Base-by-base conservation (phyloP, 1,140 invertebrate species). In the Zaprionus ghesquierei region DNA sequence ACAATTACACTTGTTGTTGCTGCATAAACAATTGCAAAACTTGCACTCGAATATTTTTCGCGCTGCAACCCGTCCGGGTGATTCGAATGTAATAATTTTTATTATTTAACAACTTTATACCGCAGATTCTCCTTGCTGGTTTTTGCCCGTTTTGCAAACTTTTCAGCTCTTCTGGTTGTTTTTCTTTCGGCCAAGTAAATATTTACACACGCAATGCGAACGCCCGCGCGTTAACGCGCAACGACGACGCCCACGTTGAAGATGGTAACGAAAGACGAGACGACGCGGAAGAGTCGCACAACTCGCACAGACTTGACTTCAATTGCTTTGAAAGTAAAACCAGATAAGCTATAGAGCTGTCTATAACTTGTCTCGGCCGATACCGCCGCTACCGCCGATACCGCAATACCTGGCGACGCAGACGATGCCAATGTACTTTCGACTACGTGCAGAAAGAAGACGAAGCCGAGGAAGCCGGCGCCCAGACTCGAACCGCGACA, bases 11-110 rank as follows among this genome's bases (percentile, higher is more conserved):
- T 76, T 63, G 35, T 49, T 54, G 50, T 49, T 63, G 51, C 76
- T 84, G 74, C 73, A 77, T 86, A 86, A 85, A 85, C 79, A 86
- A 87, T 78, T 75, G 65, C 75, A 78, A 71, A 64, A 79, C 46
- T 66, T 80, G 73, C 62, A 84, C 60, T 82, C 62, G 58, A 46
- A 27, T 41, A 29, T 31, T 56, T 5, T 56, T 50, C 33, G 55
- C 38, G 46, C 35, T 68, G 64, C 64, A 69, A 62, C 55, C 33
- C 35, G 63, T 18, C 23, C 35, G 56, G 64, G 64, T 73, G 61
- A 61, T 69, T 58, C 15, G 54, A 33, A 63, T 51, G 62, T 54
- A 66, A 73, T 44, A 58, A 66, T 64, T 56, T 15, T 41, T 41
- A 41, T 41, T 41, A 71, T 70, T 87, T 81, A 82, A 82, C 79